These are phyloP conservation scores for Amazona vittata DNA, from an alignment of 2,113 vertebrate species.

Conservation along the genomic window DNA sequence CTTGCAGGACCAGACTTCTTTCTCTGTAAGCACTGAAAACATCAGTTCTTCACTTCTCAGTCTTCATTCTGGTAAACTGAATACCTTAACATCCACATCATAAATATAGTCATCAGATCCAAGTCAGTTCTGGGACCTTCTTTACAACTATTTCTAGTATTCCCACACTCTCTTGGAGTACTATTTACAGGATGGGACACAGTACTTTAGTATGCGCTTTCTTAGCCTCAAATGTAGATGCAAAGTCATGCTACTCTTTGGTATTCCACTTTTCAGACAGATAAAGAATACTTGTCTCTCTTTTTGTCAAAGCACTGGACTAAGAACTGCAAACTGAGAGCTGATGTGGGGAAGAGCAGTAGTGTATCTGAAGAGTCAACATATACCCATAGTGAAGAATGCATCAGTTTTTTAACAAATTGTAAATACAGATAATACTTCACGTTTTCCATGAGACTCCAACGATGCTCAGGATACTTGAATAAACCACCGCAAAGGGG, in stretches of 20 bases:
- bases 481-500: accelerated
- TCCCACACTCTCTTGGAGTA: not conserved
- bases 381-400: not conserved
- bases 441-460: not conserved
- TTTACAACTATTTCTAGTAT: not conserved
- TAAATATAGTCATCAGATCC: accelerated
- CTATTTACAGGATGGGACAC: not conserved
- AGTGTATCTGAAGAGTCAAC: not conserved
- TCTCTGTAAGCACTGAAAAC: not conserved
- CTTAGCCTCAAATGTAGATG: accelerated
- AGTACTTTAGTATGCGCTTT: accelerated
- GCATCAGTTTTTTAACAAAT: not conserved
- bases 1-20: not conserved
- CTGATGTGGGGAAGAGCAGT: not conserved
- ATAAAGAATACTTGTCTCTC: not conserved
- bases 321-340: not conserved
- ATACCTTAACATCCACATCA: not conserved
- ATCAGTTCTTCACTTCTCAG: not conserved
- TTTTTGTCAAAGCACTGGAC: not conserved
- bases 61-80: not conserved
- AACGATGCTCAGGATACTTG: not conserved
- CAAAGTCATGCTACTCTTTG: not conserved
- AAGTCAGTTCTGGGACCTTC: not conserved
- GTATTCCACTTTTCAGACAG: not conserved
- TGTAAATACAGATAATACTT: accelerated